Conservation (phyloP, 2,888 invertebrate genomes). For the Chloroclystis v-ata region DNA sequence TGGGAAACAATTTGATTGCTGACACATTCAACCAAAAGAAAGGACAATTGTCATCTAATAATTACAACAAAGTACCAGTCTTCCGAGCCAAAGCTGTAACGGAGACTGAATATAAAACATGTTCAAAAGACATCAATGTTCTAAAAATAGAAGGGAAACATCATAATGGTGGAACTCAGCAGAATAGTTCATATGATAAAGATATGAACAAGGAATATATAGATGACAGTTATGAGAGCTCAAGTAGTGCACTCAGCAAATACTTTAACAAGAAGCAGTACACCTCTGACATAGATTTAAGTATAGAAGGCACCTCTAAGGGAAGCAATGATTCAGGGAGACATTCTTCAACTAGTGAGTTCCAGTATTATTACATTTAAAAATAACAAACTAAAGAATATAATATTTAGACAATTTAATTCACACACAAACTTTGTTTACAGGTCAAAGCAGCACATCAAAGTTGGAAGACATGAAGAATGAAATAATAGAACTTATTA, state of each 20-base stretch:
- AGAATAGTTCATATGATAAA: neutral
- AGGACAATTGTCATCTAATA: neutral
- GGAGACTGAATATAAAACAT: neutral
- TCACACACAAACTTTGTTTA: constrained; percentile 4
- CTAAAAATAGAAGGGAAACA: neutral
- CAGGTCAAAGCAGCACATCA: constrained; percentile 39
- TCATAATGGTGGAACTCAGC: neutral
- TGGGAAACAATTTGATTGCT: constrained; percentile 25
- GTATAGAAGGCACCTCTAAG: constrained; percentile 22
- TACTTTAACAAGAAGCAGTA: constrained; percentile 45
- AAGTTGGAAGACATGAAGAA: constrained; percentile 42
- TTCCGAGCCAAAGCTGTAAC: neutral
- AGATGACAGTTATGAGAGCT: neutral
- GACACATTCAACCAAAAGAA: constrained; percentile 29
- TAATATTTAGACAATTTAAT: no score
- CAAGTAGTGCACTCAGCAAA: constrained; percentile 35
- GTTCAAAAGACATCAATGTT: neutral
- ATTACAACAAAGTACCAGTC: neutral
- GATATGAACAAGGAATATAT: neutral
- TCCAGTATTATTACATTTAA: neutral
- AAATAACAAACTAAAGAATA: no score
- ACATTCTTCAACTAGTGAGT: constrained; percentile 54
- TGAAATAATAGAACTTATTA: constrained; percentile 51
- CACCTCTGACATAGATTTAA: constrained; percentile 24
- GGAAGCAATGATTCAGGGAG: constrained; percentile 46